Evolutionary conservation across 2,888 invertebrate species (phyloP).

Genomic region (Lysandra bellargus): DNA sequence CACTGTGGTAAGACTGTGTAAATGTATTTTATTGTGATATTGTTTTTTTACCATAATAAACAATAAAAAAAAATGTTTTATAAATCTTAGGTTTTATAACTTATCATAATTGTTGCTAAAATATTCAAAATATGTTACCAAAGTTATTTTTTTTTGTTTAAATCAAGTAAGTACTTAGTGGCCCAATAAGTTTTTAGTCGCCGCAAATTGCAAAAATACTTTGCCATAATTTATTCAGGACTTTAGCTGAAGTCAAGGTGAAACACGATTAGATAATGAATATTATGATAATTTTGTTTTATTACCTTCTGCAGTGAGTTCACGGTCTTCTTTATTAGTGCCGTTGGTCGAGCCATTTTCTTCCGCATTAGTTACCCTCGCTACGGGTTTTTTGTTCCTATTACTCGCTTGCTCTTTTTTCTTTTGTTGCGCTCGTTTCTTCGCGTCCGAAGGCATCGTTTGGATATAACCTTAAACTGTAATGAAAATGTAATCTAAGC

Average conservation of each 20-base stretch:
- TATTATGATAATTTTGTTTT: conserved; percentile 18
- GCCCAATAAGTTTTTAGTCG: too few species aligned
- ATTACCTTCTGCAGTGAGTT: conserved; percentile 86
- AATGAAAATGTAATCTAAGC: conserved; percentile 39
- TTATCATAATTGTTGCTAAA: too few species aligned
- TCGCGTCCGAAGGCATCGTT: conserved; percentile 98
- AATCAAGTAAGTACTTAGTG: too few species aligned
- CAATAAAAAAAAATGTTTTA: too few species aligned
- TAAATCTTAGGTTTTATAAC: too few species aligned
- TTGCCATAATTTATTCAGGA: background rate
- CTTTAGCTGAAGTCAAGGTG: background rate
- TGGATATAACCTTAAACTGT: conserved; percentile 42
- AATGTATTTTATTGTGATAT: too few species aligned
- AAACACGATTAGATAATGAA: background rate
- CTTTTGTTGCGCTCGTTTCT: conserved; percentile 98
- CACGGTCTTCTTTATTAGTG: conserved; percentile 74
- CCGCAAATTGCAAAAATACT: too few species aligned
- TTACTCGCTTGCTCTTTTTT: conserved; percentile 96
- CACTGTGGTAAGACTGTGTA: too few species aligned
- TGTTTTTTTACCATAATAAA: too few species aligned
- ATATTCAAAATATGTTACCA: too few species aligned
- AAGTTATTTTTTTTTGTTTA: too few species aligned
- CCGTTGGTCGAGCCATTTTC: conserved; percentile 78
- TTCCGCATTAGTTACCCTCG: conserved; percentile 74
- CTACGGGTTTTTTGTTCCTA: conserved; percentile 80